Percentiles rank a stretch among this genome's conserved stretches.
Evolutionary conservation across 1,140 invertebrate species (phyloP).

Genomic region (Doryteuthis pealeii): DNA sequence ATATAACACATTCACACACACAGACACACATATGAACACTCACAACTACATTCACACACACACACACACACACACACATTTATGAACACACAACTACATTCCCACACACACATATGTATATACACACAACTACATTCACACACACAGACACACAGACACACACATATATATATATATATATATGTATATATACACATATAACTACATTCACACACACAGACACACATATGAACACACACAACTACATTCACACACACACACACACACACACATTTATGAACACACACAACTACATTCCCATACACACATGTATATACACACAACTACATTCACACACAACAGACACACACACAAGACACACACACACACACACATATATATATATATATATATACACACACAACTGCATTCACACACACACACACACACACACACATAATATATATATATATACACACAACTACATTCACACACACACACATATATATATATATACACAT

Average conservation of each 20-base stretch:
- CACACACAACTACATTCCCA: not conserved
- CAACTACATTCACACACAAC: not conserved
- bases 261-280: not conserved
- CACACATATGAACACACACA: not conserved
- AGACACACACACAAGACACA: not conserved
- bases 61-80: too few relatives aligned
- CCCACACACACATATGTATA: not conserved
- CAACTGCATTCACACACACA: not conserved
- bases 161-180: not conserved
- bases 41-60: too few relatives aligned
- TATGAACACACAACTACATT: too few relatives aligned
- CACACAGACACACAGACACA: not conserved
- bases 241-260: not conserved
- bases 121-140: not conserved
- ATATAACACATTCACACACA: too few relatives aligned
- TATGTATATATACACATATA: not conserved
- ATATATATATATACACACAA: too few relatives aligned
- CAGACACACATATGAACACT: too few relatives aligned
- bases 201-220: too few relatives aligned
- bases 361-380: not conserved
- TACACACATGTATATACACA: too few relatives aligned
- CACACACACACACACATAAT: not conserved
- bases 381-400: not conserved
- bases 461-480: too few relatives aligned
- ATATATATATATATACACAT: not conserved